These are phyloP conservation scores for Habropoda laboriosa DNA, from an alignment of 1,140 invertebrate species.

Conservation along the genomic window DNA sequence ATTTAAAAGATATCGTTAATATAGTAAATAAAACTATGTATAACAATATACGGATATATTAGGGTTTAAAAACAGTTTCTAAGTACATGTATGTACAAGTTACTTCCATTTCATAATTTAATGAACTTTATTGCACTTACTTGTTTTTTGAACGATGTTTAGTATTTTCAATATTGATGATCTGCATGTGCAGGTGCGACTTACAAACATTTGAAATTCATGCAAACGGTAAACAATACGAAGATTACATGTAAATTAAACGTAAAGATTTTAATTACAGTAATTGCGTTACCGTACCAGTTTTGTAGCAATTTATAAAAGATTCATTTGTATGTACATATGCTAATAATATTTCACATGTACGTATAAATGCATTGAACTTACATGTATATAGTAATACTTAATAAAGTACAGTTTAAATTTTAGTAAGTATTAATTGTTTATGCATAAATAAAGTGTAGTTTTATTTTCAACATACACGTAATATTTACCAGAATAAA, in stretches of 20 bases:
- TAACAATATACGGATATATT: background rate
- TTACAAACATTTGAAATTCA: background rate
- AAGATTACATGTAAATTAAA: background rate
- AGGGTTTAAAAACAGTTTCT: background rate
- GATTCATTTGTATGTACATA: background rate
- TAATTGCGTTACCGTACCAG: background rate
- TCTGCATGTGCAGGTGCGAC: background rate
- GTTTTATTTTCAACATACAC: conserved; percentile 32
- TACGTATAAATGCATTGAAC: background rate
- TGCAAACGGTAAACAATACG: background rate
- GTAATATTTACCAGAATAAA: conserved; percentile 8
- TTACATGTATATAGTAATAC: background rate
- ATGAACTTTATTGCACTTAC: background rate
- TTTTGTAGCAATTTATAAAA: background rate
- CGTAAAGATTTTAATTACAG: background rate
- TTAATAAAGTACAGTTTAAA: conserved; percentile 1
- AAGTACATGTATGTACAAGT: background rate
- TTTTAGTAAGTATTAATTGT: conserved; percentile 11
- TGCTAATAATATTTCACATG: conserved; percentile 11
- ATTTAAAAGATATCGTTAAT: background rate
- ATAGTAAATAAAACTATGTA: conserved; percentile 10
- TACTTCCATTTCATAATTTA: background rate
- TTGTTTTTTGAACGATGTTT: background rate
- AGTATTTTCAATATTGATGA: background rate
- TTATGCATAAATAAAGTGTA: conserved; percentile 24